Percentiles rank a stretch among this genome's conserved stretches.
These are phyloP conservation scores for Nomada lathburiana DNA, from an alignment of 2,888 invertebrate species.

Conservation along the genomic window DNA sequence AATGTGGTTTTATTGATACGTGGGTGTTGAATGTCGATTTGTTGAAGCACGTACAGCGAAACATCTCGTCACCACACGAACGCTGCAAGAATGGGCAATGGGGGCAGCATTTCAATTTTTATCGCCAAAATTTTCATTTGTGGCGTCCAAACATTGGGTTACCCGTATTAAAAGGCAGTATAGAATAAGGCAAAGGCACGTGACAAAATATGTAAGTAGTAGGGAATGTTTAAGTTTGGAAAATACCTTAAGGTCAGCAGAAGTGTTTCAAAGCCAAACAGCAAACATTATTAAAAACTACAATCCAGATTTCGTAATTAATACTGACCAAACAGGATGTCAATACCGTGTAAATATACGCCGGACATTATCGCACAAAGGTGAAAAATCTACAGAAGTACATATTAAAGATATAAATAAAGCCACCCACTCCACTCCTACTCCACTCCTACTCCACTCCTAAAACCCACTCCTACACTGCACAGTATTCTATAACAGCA, in stretches of 20 bases:
- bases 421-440: no score
- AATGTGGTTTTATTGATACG: no score
- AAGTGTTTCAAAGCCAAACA: constrained; percentile 1
- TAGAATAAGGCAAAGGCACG: neutral
- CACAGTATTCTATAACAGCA: constrained; percentile 8
- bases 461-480: no score
- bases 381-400: constrained; percentile 5
- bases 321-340: constrained; percentile 19
- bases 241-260: neutral
- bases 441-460: no score
- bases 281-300: constrained; percentile 4
- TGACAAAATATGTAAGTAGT: constrained; percentile 9
- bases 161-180: constrained; percentile 8
- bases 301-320: constrained; percentile 12
- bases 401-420: neutral
- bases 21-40: neutral
- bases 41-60: neutral
- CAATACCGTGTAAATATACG: neutral
- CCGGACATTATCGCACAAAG: neutral
- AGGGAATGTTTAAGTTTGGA: neutral
- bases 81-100: constrained; percentile 39
- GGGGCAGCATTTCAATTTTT: constrained; percentile 61
- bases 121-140: constrained; percentile 62
- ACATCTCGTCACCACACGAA: no score
- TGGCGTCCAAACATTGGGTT: constrained; percentile 42